Conservation (phyloP, 2,888 invertebrate species). For the Pachycephus smyrnensis region DNA sequence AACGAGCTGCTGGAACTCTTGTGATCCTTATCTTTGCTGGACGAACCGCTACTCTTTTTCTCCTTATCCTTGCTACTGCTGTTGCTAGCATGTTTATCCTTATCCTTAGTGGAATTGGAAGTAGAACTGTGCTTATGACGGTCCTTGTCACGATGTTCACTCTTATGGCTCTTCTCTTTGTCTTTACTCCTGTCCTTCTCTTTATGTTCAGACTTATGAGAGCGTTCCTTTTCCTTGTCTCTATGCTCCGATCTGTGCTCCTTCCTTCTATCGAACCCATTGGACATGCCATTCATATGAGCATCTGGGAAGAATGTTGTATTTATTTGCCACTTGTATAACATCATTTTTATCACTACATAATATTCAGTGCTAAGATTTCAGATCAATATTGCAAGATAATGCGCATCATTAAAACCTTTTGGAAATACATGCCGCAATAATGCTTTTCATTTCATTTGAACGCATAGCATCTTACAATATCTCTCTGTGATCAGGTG, state of each 20-base stretch:
- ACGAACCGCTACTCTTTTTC: conserved; percentile 54
- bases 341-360: too few species aligned
- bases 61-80: conserved; percentile 56
- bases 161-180: conserved; percentile 67
- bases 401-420: too few species aligned
- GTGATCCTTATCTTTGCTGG: conserved; percentile 65
- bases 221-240: conserved; percentile 68
- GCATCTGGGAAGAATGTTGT: conserved; percentile 48
- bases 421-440: too few species aligned
- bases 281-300: conserved; percentile 84
- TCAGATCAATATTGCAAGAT: too few species aligned
- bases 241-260: conserved; percentile 72
- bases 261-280: conserved; percentile 76
- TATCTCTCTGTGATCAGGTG: too few species aligned
- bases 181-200: conserved; percentile 72
- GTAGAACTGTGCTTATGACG: conserved; percentile 69
- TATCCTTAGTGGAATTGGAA: conserved; percentile 61
- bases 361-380: too few species aligned
- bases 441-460: too few species aligned
- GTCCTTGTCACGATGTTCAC: conserved; percentile 75
- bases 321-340: too few species aligned
- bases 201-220: conserved; percentile 66
- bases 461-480: too few species aligned
- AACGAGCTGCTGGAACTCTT: conserved; percentile 66
- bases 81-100: conserved; percentile 66